Evolutionary conservation across 2,113 vertebrate species (phyloP), one percentile per base, ranked within the genome.

Genomic region (Pandion haliaetus): DNA sequence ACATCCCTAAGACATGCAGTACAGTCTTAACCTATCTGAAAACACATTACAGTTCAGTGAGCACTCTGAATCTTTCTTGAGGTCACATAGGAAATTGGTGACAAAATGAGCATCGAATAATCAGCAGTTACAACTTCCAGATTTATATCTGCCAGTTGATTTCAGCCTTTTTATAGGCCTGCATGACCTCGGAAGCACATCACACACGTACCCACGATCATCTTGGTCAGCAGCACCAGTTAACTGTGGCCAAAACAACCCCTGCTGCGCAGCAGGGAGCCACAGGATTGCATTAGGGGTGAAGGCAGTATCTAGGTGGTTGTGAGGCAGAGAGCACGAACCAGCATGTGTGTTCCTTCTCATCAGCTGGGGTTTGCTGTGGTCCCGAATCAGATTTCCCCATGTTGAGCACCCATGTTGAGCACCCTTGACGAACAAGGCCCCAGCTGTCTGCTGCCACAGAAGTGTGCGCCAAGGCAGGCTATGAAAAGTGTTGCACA

Each of bases 141-240:
- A 52, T 79, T 88, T 36, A 4, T 23, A 13, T 3, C 2, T 10
- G 8, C 14, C 13, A 6, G 18, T 36, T 76, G 40, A 50, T 86
- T 69, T 72, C 81, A 79, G 38, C 45, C 38, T 38, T 88, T 88
- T 12, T 29, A 14, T 44, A 24, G 55, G 23, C 14, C 59, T 31
- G 40, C 8, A 0, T 62, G 82, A 65, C 70, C 40, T 44, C 36
- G 40, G 42, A n/a, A 77, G 54, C n/a, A 36, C 66, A 49, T 66
- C 58, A 6, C 5, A 2, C 44, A 4, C 0, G 0, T 38, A 18
- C 10, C 58, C 0, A 0, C n/a, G 58, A 42, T 66, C 42, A 3
- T 45, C 21, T 71, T 38, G 17, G 73, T 31, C n/a, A 19, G 23
- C 8, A 2, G 40, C 59, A n/a, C 32, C 9, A 6, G n/a, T 3